Evolutionary conservation across 1,140 invertebrate genomes (phyloP).

Genomic region (Philopotamus ludificatus): DNA sequence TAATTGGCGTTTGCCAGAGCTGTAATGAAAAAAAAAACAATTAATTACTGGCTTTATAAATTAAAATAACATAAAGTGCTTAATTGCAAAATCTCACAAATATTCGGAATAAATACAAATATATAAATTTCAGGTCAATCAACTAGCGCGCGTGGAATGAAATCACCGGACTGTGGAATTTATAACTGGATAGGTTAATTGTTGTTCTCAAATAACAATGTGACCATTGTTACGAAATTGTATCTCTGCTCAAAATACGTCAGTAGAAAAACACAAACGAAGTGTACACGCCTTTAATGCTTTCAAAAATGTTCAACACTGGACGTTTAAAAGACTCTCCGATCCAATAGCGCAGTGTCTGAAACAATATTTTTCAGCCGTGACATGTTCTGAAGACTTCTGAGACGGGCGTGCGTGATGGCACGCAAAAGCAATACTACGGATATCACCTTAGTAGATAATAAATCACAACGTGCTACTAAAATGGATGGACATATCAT

Average conservation of each 20-base stretch:
- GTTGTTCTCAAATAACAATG: neutral
- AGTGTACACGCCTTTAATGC: neutral
- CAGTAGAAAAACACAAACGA: neutral
- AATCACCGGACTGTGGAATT: neutral
- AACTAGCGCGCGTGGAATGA: neutral
- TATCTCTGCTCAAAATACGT: neutral
- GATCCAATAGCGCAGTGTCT: neutral
- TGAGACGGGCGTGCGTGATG: neutral
- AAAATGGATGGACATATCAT: neutral
- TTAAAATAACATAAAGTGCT: no score
- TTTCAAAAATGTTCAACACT: neutral
- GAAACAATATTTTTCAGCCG: neutral
- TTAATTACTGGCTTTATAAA: neutral
- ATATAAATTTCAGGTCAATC: neutral
- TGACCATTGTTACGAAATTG: neutral
- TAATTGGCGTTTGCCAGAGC: conserved; percentile 71
- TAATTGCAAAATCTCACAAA: neutral
- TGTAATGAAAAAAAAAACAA: conserved; percentile 57
- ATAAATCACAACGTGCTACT: neutral
- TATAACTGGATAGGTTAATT: neutral
- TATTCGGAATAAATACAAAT: neutral
- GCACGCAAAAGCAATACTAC: neutral
- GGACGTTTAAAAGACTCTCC: neutral
- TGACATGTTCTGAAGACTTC: neutral
- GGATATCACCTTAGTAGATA: neutral